Conservation (phyloP, 2,888 invertebrate species). For the Ischnus inquisitorius region DNA sequence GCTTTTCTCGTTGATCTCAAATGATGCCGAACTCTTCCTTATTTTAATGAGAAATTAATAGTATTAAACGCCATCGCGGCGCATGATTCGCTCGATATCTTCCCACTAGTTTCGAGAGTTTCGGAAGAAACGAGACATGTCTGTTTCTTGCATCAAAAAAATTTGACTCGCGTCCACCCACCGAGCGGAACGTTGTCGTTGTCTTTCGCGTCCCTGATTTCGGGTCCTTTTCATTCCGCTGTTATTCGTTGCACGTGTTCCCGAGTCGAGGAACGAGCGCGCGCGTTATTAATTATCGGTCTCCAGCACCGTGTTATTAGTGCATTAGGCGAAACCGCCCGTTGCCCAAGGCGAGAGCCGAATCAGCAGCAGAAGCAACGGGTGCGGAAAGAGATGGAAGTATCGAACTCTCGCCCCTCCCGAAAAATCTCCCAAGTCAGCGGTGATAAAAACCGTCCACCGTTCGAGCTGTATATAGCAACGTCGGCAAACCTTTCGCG, state of each 20-base stretch:
- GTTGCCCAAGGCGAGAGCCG: constrained; percentile 75
- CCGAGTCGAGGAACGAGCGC: constrained; percentile 41
- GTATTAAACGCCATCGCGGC: neutral
- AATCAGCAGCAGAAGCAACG: constrained; percentile 71
- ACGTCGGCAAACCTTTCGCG: neutral
- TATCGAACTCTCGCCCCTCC: constrained; percentile 34
- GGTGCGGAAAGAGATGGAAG: constrained; percentile 68
- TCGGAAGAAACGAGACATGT: constrained; percentile 11
- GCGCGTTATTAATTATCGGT: constrained; percentile 83
- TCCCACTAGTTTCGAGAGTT: neutral
- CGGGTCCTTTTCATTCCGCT: constrained; percentile 19
- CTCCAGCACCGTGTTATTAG: constrained; percentile 84
- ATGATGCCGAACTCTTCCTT: too few relatives aligned
- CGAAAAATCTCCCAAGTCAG: constrained; percentile 75
- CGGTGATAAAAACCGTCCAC: constrained; percentile 81
- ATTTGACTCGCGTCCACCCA: constrained; percentile 50
- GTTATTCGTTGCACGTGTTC: constrained; percentile 26
- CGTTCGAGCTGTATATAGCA: constrained; percentile 27
- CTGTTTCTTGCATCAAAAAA: neutral
- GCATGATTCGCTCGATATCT: neutral
- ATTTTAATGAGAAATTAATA: neutral
- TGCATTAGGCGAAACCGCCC: constrained; percentile 84
- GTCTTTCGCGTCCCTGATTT: constrained; percentile 24
- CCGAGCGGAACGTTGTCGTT: constrained; percentile 12
- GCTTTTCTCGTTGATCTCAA: too few relatives aligned